phyloP scores from a whole-genome alignment of 2,888 invertebrate species.

The Synanthedon myopaeformis region DNA sequence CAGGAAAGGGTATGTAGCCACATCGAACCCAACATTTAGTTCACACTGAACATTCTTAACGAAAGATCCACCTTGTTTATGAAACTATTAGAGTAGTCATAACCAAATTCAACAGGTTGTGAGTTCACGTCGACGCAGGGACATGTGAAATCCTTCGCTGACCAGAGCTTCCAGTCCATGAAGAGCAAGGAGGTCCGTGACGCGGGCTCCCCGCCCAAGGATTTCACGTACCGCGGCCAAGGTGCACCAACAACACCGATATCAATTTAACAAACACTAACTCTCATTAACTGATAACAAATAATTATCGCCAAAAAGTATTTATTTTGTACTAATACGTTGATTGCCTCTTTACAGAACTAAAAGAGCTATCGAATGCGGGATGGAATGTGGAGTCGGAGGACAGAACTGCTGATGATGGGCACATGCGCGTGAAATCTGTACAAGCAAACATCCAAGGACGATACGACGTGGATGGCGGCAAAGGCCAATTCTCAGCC shows the following conservation, averaged over 20 bases:
- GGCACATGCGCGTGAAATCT: constrained; percentile 71
- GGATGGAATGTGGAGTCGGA: constrained; percentile 78
- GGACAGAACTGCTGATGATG: constrained; percentile 73
- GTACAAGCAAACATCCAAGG: constrained; percentile 75
- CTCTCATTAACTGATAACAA: constrained; percentile 33
- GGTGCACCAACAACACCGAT: constrained; percentile 37
- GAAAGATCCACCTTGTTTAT: background rate
- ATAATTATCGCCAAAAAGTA: background rate
- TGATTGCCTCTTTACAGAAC: constrained; percentile 37
- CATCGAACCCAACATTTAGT: too few relatives aligned
- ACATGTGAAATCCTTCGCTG: constrained; percentile 78
- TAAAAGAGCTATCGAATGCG: constrained; percentile 61
- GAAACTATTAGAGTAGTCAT: constrained; percentile 30
- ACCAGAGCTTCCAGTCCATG: constrained; percentile 82
- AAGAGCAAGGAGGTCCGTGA: constrained; percentile 84
- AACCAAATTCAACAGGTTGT: constrained; percentile 49
- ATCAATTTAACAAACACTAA: constrained; percentile 46
- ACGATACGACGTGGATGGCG: constrained; percentile 73
- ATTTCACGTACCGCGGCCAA: constrained; percentile 63
- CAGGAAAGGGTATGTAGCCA: constrained; percentile 41
- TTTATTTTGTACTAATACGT: background rate
- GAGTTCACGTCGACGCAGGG: constrained; percentile 59
- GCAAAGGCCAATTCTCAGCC: constrained; percentile 74
- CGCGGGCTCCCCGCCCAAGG: constrained; percentile 80
- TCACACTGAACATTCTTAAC: too few relatives aligned